These are phyloP conservation scores for Toxotes jaculatrix DNA, from an alignment of 2,113 vertebrate species.

Conservation along the genomic window DNA sequence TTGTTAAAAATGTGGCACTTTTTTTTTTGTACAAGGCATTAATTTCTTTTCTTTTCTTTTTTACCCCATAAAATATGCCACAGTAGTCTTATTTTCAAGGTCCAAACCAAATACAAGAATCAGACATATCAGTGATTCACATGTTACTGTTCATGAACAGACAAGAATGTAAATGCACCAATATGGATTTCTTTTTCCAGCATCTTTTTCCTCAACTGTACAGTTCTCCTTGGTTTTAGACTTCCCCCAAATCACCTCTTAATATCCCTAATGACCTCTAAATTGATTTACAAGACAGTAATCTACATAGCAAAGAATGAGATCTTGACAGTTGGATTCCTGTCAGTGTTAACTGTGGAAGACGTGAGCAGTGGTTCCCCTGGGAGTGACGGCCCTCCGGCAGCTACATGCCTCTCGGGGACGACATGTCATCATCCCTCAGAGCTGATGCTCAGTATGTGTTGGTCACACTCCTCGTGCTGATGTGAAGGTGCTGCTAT, in stretches of 20 bases:
- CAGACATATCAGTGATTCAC: neutral
- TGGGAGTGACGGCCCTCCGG: constrained; percentile 44
- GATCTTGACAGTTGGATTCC: constrained; percentile 50
- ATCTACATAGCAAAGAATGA: constrained; percentile 41
- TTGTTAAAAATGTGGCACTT: neutral
- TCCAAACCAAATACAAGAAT: neutral
- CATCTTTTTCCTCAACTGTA: neutral
- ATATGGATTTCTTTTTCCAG: neutral
- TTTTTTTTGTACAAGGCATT: neutral
- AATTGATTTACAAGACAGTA: constrained; percentile 65
- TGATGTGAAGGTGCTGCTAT: neutral
- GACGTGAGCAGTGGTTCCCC: constrained; percentile 39
- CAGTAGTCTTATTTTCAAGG: constrained; percentile 6
- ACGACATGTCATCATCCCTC: constrained; percentile 59
- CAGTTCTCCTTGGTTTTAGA: constrained; percentile 5
- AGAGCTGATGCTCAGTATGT: constrained; percentile 49
- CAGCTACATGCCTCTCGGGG: constrained; percentile 52
- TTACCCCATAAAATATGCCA: neutral
- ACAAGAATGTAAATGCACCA: neutral
- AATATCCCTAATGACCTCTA: constrained; percentile 61
- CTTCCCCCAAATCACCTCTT: constrained; percentile 44
- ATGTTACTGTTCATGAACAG: neutral
- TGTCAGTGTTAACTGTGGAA: constrained; percentile 51
- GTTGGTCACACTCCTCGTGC: constrained; percentile 30
- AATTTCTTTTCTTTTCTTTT: neutral